Base-by-base conservation (phyloP, 2,888 invertebrate genomes). In the Polyommatus iphigenia region DNA sequence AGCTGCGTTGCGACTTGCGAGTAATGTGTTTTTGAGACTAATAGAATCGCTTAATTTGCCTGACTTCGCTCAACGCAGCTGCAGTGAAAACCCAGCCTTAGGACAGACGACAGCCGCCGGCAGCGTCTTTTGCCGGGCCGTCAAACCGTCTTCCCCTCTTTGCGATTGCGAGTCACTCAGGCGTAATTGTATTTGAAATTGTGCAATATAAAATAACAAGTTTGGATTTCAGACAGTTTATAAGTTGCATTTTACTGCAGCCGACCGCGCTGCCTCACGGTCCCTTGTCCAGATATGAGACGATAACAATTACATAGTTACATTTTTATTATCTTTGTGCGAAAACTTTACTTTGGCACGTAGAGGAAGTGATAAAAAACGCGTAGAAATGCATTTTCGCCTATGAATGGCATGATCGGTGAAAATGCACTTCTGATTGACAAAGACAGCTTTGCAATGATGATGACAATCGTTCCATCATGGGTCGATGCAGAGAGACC, bases 171-270 rank as follows among this genome's bases (percentile, higher is more conserved):
- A 67, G 29, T 29, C 67, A 67, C 29, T 15, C 67, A 67, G 5
- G 67, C 29, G 67, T 67, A 62, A 62, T 62, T 62, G 62, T 20
- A 24, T 67, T 67, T 73, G 73, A 73, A 50, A 50, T 46, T 73
- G 46, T 50, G 50, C 18, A 18, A 15, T 73, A 54, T 15, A n/a
- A n/a, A 57, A 57, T 76, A 62, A 62, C 24, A 62, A 62, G 62
- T 62, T 59, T 62, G 0, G 3, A 62, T 54, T 54, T 18, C 54
- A 54, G 54, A 54, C 18, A 54, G 18, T 54, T 54, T 54, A 54
- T 18, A 18, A 4, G 18, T 18, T 18, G 54, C 46, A 59, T 59
- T 20, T 62, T 20, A 62, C 13, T 62, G 62, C 62, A 62, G 62
- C 10, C 62, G 62, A 24, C n/a, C 20, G 62, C 62, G 24, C 59